Evolutionary conservation across 1,140 invertebrate genomes (phyloP).

Genomic region (Ridgeia piscesae): DNA sequence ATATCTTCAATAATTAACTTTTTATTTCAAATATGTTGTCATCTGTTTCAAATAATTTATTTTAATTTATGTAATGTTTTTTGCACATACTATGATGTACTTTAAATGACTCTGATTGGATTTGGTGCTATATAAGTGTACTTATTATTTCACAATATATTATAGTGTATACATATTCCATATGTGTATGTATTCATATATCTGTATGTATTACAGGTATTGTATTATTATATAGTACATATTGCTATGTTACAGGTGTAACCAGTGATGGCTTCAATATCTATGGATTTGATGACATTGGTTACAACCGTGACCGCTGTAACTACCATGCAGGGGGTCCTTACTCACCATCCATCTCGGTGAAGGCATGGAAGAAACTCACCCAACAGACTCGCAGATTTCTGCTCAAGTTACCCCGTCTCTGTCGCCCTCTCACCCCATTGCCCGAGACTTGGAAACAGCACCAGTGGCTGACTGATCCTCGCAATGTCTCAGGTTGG

Average conservation of each 20-base stretch:
- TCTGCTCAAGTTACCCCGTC: constrained; percentile 37
- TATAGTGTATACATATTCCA: too few relatives aligned
- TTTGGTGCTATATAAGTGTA: too few relatives aligned
- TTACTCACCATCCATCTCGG: constrained; percentile 35
- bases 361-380: constrained; percentile 38
- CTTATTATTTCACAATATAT: too few relatives aligned
- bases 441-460: constrained; percentile 38
- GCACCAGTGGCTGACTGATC: constrained; percentile 39
- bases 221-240: not conserved
- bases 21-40: too few relatives aligned
- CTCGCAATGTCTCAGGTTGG: constrained; percentile 40
- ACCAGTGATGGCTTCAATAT: constrained; percentile 38
- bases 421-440: constrained; percentile 37
- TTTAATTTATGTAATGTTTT: too few relatives aligned
- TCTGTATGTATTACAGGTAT: not conserved
- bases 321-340: constrained; percentile 44
- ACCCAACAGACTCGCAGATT: constrained; percentile 37
- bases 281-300: constrained; percentile 40
- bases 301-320: constrained; percentile 41
- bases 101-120: too few relatives aligned
- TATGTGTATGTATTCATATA: not conserved
- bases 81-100: too few relatives aligned
- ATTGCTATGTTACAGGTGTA: constrained; percentile 27
- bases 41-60: too few relatives aligned
- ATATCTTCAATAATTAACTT: too few relatives aligned